phyloP scores from a whole-genome alignment of 2,888 invertebrate species.

The Euzetes globulus region DNA sequence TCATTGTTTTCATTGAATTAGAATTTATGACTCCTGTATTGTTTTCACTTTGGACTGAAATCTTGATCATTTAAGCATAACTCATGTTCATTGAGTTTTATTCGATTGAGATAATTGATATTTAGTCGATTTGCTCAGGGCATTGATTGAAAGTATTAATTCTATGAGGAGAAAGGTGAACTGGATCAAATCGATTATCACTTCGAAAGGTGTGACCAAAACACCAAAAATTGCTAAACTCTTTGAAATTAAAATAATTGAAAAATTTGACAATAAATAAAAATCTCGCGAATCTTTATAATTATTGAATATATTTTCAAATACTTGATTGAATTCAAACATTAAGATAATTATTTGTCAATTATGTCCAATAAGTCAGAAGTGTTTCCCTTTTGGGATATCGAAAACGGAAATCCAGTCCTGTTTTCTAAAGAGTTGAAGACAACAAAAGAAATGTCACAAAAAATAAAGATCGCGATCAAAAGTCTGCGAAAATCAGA shows the following conservation, averaged over 20 bases:
- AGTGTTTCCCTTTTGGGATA: not conserved
- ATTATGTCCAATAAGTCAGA: not conserved
- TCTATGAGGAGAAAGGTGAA: not conserved
- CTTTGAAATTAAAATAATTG: too few relatives aligned
- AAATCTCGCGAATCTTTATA: too few relatives aligned
- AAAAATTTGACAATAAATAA: too few relatives aligned
- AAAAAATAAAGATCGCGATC: not conserved
- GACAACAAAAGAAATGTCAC: not conserved
- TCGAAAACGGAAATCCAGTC: not conserved
- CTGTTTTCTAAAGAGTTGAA: not conserved
- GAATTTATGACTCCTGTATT: too few relatives aligned
- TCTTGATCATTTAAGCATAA: too few relatives aligned
- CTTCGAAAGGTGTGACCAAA: not conserved
- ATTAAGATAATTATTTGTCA: too few relatives aligned
- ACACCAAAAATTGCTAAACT: not conserved
- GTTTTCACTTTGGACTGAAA: too few relatives aligned
- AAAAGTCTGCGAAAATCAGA: not conserved
- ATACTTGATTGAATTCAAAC: too few relatives aligned
- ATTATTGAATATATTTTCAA: too few relatives aligned
- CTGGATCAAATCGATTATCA: constrained; percentile 5
- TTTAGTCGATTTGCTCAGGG: not conserved
- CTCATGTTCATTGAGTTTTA: not conserved
- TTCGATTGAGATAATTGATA: not conserved
- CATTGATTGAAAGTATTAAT: not conserved
- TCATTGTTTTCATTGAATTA: too few relatives aligned